Evolutionary conservation across 2,797 vertebrate species (phyloP), one percentile per base, ranked within the genome.

Genomic region (Meda fulgida): DNA sequence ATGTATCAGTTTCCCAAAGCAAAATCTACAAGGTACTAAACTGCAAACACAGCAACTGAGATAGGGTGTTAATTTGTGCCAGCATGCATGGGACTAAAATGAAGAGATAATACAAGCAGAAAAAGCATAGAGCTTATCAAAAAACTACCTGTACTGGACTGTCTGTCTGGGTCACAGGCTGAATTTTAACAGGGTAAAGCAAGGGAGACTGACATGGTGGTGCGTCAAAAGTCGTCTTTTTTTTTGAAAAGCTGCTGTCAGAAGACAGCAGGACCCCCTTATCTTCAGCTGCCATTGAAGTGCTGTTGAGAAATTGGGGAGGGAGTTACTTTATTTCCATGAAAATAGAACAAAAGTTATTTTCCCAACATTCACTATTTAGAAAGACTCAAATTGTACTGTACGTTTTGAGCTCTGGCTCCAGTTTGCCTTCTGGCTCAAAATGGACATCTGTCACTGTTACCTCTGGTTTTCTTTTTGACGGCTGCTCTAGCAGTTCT

Each of bases 1-100:
- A 96, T 90, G 97, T 97, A 98, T 97, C 97, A 92, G 93, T 91
- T 96, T 97, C 98, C 97, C 97, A 93, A 5, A 14, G 43, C 5
- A 85, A 76, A 79, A 16, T 13, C 8, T 14, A 53, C 23, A 67
- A 29, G 26, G 26, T 8, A 29, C 5, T 36, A 58, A 36, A 26
- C 26, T 21, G 21, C 43, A 46, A 70, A 69, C 58, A 71, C 51
- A 53, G 18, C 18, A 53, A 53, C 38, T 43, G 23, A 43, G 19
- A 75, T 36, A 0, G 21, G 31, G 10, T 23, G 6, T 23, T n/a
- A 11, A 58, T 58, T 34, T 55, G 31, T 76, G 73, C 48, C 48
- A 75, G 29, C 29, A 55, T 53, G 19, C 10, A 75, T 53, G 72
- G 21, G 48, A 10, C 72, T n/a, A 76, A 55, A 36, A 38, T 55